phyloP scores from a whole-genome alignment of 2,797 vertebrate species.

The Pseudochaenichthys georgianus region DNA sequence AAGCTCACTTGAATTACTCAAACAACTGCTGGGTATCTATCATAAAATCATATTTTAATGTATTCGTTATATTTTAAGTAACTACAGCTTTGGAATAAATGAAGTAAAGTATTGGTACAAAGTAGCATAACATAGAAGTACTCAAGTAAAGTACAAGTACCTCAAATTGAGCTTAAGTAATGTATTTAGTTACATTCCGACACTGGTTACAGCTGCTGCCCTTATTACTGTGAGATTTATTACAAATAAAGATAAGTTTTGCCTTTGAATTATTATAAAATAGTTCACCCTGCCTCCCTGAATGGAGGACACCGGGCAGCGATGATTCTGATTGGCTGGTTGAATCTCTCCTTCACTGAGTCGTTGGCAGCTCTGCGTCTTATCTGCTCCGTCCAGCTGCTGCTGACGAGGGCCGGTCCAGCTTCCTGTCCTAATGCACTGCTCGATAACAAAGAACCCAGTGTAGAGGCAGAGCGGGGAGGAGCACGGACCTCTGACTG shows the following conservation, averaged over 20 bases:
- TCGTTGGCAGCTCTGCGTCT: slow-evolving; percentile 24
- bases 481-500: slow-evolving; percentile 22
- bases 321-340: slow-evolving; percentile 5
- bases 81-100: no score
- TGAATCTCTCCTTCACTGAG: not conserved
- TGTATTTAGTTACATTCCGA: no score
- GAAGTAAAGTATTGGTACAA: no score
- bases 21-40: no score
- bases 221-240: no score
- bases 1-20: no score
- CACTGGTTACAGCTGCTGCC: no score
- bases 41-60: no score
- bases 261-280: not conserved
- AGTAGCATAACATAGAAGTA: no score
- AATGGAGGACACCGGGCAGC: not conserved
- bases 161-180: no score
- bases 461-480: slow-evolving; percentile 46
- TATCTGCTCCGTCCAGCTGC: slow-evolving; percentile 74
- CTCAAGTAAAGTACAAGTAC: no score
- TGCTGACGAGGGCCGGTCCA: slow-evolving; percentile 43
- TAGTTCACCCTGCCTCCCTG: not conserved
- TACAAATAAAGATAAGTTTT: not conserved
- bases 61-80: no score
- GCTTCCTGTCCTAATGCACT: slow-evolving; percentile 65
- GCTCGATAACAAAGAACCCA: slow-evolving; percentile 74